phyloP scores from a whole-genome alignment of 2,888 invertebrate species.

The Dexiosoma caninum region DNA sequence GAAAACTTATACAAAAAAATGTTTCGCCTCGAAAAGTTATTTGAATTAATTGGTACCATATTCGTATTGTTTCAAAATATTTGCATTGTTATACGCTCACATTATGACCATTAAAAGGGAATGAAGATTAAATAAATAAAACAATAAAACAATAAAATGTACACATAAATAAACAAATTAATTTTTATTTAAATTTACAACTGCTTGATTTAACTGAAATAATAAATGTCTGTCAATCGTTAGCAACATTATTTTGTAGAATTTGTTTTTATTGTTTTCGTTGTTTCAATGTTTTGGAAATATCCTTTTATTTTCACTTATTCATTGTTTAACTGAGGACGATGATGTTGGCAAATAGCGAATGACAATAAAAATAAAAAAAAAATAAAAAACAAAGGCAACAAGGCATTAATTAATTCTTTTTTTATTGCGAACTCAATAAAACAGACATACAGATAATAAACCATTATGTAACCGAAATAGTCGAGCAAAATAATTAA shows the following conservation, averaged over 20 bases:
- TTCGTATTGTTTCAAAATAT: neutral
- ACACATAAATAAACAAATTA: slow-evolving; percentile 43
- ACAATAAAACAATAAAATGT: neutral
- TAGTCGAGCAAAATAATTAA: slow-evolving; percentile 14
- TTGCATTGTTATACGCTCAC: neutral
- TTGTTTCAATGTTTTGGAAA: slow-evolving; percentile 1
- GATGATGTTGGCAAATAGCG: slow-evolving; percentile 13
- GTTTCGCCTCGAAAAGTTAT: too few species aligned
- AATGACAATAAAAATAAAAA: slow-evolving; percentile 6
- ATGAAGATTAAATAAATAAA: slow-evolving; percentile 4
- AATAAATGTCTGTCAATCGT: slow-evolving; percentile 42
- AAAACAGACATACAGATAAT: slow-evolving; percentile 39
- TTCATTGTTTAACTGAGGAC: slow-evolving; percentile 39
- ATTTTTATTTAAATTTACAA: slow-evolving; percentile 46
- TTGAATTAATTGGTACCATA: slow-evolving; percentile 8
- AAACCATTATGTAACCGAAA: slow-evolving; percentile 43
- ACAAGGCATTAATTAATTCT: neutral
- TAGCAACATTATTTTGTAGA: neutral
- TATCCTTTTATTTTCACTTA: slow-evolving; percentile 19
- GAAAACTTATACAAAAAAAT: too few species aligned
- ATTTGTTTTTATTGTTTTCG: neutral
- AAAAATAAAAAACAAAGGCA: neutral
- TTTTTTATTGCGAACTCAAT: slow-evolving; percentile 13
- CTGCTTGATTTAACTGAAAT: slow-evolving; percentile 49
- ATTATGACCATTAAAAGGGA: slow-evolving; percentile 6